Percentiles rank a stretch among this genome's conserved stretches.
Conservation (phyloP, 2,113 vertebrate species). For the Oryzias javanicus region DNA sequence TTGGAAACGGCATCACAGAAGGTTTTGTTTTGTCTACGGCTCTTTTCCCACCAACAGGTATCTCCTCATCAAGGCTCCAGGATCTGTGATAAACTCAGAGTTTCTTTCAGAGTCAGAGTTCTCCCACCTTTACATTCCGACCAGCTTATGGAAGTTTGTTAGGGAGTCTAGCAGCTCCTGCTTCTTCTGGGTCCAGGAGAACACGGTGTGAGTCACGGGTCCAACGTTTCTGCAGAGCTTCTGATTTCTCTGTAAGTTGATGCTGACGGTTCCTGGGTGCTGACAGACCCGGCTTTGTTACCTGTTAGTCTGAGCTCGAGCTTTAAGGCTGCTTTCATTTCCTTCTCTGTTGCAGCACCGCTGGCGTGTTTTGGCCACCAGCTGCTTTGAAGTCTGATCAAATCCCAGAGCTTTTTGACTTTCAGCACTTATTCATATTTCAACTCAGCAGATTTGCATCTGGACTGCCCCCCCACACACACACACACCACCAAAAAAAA, state of each 20-base stretch:
- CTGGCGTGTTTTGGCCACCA: not conserved
- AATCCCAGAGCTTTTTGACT: slow-evolving; percentile 25
- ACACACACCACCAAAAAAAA: no score
- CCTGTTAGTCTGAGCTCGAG: slow-evolving; percentile 10
- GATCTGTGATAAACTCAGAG: slow-evolving; percentile 60
- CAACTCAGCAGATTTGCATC: slow-evolving; percentile 27
- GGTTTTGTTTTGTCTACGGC: slow-evolving; percentile 74
- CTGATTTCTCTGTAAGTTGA: not conserved
- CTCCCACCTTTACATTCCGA: slow-evolving; percentile 9
- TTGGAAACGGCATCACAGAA: slow-evolving; percentile 27
- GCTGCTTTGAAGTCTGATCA: slow-evolving; percentile 48
- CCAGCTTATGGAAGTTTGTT: slow-evolving; percentile 21
- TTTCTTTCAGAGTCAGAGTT: slow-evolving; percentile 36
- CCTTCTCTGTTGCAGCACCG: slow-evolving; percentile 5
- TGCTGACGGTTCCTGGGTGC: not conserved
- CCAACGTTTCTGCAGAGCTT: slow-evolving; percentile 1
- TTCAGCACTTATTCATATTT: slow-evolving; percentile 53
- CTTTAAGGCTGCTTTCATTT: not conserved
- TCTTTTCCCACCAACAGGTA: slow-evolving; percentile 49
- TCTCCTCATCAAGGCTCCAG: slow-evolving; percentile 71
- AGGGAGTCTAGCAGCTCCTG: slow-evolving; percentile 13
- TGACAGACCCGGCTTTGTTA: slow-evolving; percentile 12
- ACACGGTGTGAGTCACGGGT: not conserved
- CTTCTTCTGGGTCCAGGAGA: not conserved
- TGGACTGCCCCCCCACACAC: slow-evolving; percentile 4